Base-by-base conservation (phyloP, 2,888 invertebrate genomes). In the Petrolisthes cinctipes region DNA sequence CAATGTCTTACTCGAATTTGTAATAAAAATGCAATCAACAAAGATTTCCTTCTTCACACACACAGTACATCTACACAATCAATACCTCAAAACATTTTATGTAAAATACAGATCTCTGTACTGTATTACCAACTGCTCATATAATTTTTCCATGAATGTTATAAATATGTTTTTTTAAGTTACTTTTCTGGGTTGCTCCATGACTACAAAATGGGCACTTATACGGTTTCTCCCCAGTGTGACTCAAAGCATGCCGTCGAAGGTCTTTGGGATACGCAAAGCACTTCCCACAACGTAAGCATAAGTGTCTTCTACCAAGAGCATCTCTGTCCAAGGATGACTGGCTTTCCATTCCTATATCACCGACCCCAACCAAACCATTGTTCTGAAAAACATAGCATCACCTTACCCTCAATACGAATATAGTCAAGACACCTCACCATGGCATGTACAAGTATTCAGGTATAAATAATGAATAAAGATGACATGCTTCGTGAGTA, bases 1-100 rank as follows among this genome's bases (percentile, higher is more conserved):
- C 84, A 88, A 88, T 83, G 83, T 88, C 83, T 84, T 88, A 84
- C 87, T 88, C 83, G 71, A 71, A 71, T 71, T n/a, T 71, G n/a
- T 71, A 11, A 17, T n/a, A 20, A n/a, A 71, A n/a, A 20, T 20
- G 11, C 20, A 71, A 71, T n/a, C 1, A 71, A 71, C n/a, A 71
- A 71, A 6, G 71, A 71, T 37, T 82, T 54, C 86, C 75, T 57
- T 82, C 76, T 61, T 81, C 73, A 85, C 57, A 81, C 85, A 61
- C 17, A 61, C 61, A 61, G 61, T 61, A 61, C 61, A 11, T 61
- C 17, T 61, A 37, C 37, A 37, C 37, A 37, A 37, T 37, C 37
- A 37, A 37, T 37, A 37, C 37, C 37, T 37, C 37, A 37, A 37
- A 37, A 37, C 37, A 37, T 37, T 37, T 37, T 37, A 37, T 37